Percentiles rank a stretch among this genome's conserved stretches.
Evolutionary conservation across 2,888 invertebrate species (phyloP).

Genomic region (Cancer borealis): DNA sequence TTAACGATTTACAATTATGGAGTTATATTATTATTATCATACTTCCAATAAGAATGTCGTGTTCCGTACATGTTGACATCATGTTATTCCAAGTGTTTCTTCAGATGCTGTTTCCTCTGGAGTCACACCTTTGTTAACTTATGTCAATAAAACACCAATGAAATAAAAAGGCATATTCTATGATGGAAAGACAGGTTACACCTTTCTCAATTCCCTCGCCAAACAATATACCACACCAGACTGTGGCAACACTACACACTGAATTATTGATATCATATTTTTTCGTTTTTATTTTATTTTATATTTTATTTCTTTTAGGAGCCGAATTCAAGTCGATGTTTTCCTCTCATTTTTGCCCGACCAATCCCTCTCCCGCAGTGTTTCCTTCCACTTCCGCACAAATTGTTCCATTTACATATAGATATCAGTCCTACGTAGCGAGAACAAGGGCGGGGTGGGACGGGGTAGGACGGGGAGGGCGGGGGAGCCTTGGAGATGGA

Average conservation of each 20-base stretch:
- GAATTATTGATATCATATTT: constrained; percentile 18
- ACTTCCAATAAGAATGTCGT: background rate
- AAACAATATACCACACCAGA: background rate
- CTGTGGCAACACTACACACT: background rate
- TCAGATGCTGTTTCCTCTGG: background rate
- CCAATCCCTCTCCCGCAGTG: background rate
- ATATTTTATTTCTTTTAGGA: background rate
- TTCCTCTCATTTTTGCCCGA: background rate
- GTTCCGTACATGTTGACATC: background rate
- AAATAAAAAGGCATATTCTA: background rate
- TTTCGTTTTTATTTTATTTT: background rate
- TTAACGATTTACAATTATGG: no score
- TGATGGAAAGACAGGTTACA: background rate
- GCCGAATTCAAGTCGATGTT: background rate
- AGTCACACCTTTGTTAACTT: background rate
- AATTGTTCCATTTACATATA: constrained; percentile 31
- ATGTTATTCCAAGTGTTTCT: background rate
- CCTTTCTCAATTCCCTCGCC: background rate
- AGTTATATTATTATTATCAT: background rate
- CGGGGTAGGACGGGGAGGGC: background rate
- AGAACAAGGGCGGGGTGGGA: background rate
- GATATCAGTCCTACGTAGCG: background rate
- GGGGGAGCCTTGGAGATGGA: background rate
- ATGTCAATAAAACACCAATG: background rate
- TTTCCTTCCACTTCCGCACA: background rate